Conservation (phyloP, 2,888 invertebrate genomes). For the Ormyrus pomaceus region DNA sequence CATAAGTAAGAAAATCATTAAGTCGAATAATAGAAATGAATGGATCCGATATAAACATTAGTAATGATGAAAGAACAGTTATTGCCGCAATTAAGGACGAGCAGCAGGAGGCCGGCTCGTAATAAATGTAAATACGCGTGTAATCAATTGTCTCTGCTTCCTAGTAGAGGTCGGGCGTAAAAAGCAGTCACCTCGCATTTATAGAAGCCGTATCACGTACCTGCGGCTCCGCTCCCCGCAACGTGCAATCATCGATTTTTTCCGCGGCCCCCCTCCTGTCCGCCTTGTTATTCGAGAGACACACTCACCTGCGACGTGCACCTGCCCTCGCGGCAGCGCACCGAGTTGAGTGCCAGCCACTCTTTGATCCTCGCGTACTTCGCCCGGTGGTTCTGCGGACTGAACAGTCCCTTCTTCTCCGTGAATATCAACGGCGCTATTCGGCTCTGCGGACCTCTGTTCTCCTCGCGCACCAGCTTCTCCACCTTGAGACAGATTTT, state of each 20-base stretch:
- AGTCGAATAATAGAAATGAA: too few species aligned
- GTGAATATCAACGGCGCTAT: slow-evolving; percentile 78
- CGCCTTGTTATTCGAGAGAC: background rate
- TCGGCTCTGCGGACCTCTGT: slow-evolving; percentile 71
- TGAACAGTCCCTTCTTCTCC: slow-evolving; percentile 63
- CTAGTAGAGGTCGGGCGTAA: background rate
- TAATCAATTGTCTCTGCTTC: slow-evolving; percentile 38
- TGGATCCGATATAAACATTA: background rate
- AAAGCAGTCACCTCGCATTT: slow-evolving; percentile 22
- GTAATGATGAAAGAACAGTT: background rate
- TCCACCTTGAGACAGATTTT: slow-evolving; percentile 78
- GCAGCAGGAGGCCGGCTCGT: background rate
- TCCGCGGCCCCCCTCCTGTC: background rate
- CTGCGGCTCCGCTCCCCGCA: background rate
- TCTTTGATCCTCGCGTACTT: slow-evolving; percentile 84
- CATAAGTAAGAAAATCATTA: background rate
- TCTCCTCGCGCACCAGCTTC: slow-evolving; percentile 83
- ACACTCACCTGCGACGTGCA: slow-evolving; percentile 67
- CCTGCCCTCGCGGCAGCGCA: slow-evolving; percentile 65
- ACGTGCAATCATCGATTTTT: slow-evolving; percentile 50
- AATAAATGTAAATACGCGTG: slow-evolving; percentile 29
- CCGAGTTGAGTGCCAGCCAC: slow-evolving; percentile 81
- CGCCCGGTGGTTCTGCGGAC: slow-evolving; percentile 75
- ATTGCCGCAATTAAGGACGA: slow-evolving; percentile 1
- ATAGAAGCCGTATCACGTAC: slow-evolving; percentile 47